Percentiles rank a stretch among this genome's conserved stretches.
phyloP scores from a whole-genome alignment of 1,140 invertebrate species.

The Aphelenchoides avenae region DNA sequence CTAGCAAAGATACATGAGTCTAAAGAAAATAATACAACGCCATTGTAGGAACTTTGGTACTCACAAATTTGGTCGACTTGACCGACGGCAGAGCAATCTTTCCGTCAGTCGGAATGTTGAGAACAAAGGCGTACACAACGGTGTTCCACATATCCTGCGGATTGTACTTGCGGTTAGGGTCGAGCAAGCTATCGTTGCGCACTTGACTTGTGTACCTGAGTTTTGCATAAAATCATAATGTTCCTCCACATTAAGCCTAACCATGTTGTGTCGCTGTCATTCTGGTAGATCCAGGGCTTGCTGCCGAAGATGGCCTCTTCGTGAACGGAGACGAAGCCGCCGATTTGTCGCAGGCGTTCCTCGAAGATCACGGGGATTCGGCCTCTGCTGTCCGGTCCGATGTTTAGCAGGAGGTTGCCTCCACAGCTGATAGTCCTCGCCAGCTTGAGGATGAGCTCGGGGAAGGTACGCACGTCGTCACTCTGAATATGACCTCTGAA shows the following conservation, averaged over 20 bases:
- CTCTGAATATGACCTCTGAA: slow-evolving; percentile 43
- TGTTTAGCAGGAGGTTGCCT: slow-evolving; percentile 62
- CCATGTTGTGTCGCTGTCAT: slow-evolving; percentile 41
- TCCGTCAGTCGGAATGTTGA: no score
- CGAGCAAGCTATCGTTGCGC: background rate
- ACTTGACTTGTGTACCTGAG: slow-evolving; percentile 44
- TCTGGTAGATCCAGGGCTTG: slow-evolving; percentile 63
- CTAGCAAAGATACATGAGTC: no score
- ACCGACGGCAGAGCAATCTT: no score
- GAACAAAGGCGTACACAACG: slow-evolving; percentile 47
- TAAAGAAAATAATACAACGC: no score
- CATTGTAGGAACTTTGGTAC: no score
- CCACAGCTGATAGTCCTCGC: slow-evolving; percentile 61
- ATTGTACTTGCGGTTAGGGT: slow-evolving; percentile 20
- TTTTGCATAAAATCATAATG: background rate
- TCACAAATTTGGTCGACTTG: no score
- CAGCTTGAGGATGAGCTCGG: slow-evolving; percentile 59
- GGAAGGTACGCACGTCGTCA: slow-evolving; percentile 55
- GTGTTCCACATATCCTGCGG: slow-evolving; percentile 31
- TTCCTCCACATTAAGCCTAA: slow-evolving; percentile 7
- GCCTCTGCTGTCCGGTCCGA: slow-evolving; percentile 81
- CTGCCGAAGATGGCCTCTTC: slow-evolving; percentile 83
- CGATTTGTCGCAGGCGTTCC: slow-evolving; percentile 71
- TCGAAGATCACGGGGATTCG: slow-evolving; percentile 80
- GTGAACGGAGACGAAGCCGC: slow-evolving; percentile 74